phyloP scores from a whole-genome alignment of 2,888 invertebrate genomes.

The Lepeophtheirus nordmannii region DNA sequence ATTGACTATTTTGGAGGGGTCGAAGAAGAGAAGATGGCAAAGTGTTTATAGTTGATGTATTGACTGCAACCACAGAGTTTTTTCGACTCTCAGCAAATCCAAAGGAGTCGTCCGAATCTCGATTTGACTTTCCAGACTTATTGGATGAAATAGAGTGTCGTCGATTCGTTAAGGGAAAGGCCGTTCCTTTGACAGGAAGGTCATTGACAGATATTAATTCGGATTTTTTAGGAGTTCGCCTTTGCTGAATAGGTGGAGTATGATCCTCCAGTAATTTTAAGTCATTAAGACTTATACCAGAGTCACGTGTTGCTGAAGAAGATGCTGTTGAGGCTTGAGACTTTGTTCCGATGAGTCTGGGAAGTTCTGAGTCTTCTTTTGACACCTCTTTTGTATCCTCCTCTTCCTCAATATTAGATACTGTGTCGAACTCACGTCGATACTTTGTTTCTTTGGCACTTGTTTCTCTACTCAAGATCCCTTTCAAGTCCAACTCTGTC shows the following conservation, averaged over 20 bases:
- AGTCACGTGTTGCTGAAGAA: constrained; percentile 23
- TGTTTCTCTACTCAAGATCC: background rate
- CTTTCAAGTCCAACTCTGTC: background rate
- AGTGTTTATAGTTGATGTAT: background rate
- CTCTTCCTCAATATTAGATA: background rate
- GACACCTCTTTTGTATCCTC: background rate
- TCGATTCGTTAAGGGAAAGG: constrained; percentile 4
- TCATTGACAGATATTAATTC: constrained; percentile 5
- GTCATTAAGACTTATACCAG: constrained; percentile 22
- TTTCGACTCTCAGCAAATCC: background rate
- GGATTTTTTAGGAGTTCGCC: background rate
- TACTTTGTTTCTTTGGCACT: constrained; percentile 3
- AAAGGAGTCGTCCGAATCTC: background rate
- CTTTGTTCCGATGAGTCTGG: constrained; percentile 23
- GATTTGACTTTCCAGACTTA: constrained; percentile 11
- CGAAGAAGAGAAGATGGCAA: background rate
- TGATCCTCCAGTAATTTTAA: background rate
- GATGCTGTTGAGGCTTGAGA: constrained; percentile 23
- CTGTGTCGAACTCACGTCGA: background rate
- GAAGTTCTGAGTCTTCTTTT: constrained; percentile 20
- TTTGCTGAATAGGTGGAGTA: background rate
- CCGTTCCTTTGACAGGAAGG: constrained; percentile 13
- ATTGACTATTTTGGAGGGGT: background rate
- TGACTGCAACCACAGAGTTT: constrained; percentile 1
- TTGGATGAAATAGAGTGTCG: constrained; percentile 5